phyloP scores from a whole-genome alignment of 2,888 invertebrate species.

The Bembecia ichneumoniformis region DNA sequence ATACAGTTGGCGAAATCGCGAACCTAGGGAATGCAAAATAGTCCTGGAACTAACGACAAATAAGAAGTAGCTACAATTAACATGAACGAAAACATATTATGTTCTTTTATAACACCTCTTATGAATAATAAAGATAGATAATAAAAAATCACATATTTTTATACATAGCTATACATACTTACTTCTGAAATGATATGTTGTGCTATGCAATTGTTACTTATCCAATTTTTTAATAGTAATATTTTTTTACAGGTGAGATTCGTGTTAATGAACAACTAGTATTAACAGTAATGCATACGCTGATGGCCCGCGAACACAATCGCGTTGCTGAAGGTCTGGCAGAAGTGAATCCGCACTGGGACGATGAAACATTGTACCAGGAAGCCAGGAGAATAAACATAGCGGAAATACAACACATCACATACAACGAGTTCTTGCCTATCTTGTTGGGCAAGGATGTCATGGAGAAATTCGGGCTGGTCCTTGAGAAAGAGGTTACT shows the following conservation, averaged over 20 bases:
- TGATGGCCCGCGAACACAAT: slow-evolving; percentile 94
- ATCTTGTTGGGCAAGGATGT: slow-evolving; percentile 91
- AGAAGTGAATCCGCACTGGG: slow-evolving; percentile 92
- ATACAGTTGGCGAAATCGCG: too few relatives aligned
- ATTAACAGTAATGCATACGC: slow-evolving; percentile 90
- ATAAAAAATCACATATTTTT: too few relatives aligned
- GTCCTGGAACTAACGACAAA: too few relatives aligned
- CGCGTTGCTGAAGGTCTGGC: slow-evolving; percentile 82
- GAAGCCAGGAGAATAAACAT: slow-evolving; percentile 88
- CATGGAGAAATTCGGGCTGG: slow-evolving; percentile 91
- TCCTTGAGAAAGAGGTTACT: slow-evolving; percentile 81
- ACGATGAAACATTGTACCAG: slow-evolving; percentile 92
- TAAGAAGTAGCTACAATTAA: too few relatives aligned
- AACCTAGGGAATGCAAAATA: too few relatives aligned
- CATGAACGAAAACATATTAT: too few relatives aligned
- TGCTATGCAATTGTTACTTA: background rate
- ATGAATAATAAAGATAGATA: too few relatives aligned
- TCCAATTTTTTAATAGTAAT: background rate
- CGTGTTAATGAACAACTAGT: slow-evolving; percentile 93
- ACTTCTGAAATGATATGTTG: background rate
- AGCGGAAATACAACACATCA: slow-evolving; percentile 90
- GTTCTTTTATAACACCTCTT: too few relatives aligned
- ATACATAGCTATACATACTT: background rate
- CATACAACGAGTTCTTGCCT: slow-evolving; percentile 91
- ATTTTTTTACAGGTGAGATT: slow-evolving; percentile 80